Conservation (phyloP, 2,113 vertebrate species). For the Acanthisitta chloris region DNA sequence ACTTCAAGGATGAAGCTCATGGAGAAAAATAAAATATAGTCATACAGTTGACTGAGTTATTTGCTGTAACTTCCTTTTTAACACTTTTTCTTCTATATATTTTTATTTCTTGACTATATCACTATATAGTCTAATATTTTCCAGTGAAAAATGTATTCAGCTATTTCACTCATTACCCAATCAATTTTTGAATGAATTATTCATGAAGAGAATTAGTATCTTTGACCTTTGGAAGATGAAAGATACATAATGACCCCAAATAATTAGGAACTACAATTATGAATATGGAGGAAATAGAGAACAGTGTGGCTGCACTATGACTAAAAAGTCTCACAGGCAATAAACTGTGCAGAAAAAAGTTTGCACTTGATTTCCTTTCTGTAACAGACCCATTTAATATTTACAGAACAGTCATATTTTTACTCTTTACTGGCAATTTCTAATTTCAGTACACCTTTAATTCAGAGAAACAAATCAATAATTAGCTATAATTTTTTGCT, state of each 20-base stretch:
- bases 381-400: neutral
- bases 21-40: neutral
- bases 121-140: slow-evolving; percentile 5
- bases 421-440: neutral
- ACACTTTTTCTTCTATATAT: neutral
- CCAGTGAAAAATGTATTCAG: slow-evolving; percentile 33
- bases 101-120: neutral
- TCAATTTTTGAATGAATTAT: slow-evolving; percentile 55
- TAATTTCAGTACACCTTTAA: neutral
- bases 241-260: slow-evolving; percentile 1
- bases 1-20: neutral
- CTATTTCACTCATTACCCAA: slow-evolving; percentile 8
- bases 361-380: neutral
- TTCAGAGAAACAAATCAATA: neutral
- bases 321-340: neutral
- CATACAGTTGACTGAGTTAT: neutral
- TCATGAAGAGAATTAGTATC: slow-evolving; percentile 33
- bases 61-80: neutral
- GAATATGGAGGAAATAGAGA: neutral
- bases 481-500: neutral
- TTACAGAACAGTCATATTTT: neutral
- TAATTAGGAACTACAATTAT: slow-evolving; percentile 24
- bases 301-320: neutral
- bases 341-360: neutral
- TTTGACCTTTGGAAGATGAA: slow-evolving; percentile 40